Base-by-base conservation (phyloP, 2,888 invertebrate genomes). In the Molanna angustata region DNA sequence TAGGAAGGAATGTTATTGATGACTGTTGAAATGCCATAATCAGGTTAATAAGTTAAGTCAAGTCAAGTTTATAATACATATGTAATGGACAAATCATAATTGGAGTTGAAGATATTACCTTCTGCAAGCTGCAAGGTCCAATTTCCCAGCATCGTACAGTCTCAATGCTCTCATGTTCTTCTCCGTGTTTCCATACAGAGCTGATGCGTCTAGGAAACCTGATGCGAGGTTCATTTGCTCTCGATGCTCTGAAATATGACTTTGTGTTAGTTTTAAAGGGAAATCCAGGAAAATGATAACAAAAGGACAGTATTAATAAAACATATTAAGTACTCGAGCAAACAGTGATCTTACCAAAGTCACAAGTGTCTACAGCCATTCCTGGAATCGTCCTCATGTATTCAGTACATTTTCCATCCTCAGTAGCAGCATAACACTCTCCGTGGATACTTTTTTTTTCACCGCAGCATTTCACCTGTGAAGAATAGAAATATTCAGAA, bases 161-260 rank as follows among this genome's bases (percentile, higher is more conserved):
- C 91, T 74, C 3, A 91, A 66, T 0, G 80, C 79, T 44, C 86
- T 80, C 2, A 88, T 73, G 60, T 85, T 84, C 57, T 85, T 83
- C 46, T 86, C 84, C 0, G 86, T 88, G 56, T 80, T 82, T 9
- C 92, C 92, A 66, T 94, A 94, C 47, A 94, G 70, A 1, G 85
- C 86, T 0, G 90, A 90, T 0, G 85, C 93, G 64, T 94, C 94
- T 51, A 94, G 74, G 66, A 88, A 91, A 1, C 88, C 82, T 0
- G 92, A 88, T 0, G 87, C 93, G 54, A 86, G 75, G 69, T 93
- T 93, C 85, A 93, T 87, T 66, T 92, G 90, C 62, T 92, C 86
- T 41, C 93, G 80, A 56, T 80, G 73, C 56, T 83, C 87, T 87
- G 68, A 3, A 64, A 63, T 32, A 44, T 17, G n/a, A n/a, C n/a